Evolutionary conservation across 2,888 invertebrate species (phyloP).

Genomic region (Pammene aurita): DNA sequence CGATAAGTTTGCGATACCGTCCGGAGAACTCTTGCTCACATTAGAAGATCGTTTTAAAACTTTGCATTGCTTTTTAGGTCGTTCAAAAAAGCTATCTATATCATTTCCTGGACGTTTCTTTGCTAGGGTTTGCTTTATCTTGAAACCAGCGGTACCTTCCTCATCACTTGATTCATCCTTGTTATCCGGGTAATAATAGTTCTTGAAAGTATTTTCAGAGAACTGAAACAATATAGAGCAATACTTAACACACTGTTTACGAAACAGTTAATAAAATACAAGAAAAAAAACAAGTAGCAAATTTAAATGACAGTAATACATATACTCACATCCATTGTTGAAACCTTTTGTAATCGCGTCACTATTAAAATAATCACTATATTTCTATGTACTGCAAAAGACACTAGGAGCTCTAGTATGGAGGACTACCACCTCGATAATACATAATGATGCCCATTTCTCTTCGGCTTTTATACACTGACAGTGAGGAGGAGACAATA

Average conservation of each 20-base stretch:
- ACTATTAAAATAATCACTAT: no score
- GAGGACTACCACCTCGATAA: no score
- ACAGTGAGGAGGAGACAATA: not conserved
- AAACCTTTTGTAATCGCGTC: no score
- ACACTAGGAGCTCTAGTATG: no score
- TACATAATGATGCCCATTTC: no score
- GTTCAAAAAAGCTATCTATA: not conserved
- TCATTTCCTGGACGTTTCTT: not conserved
- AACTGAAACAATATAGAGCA: not conserved
- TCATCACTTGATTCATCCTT: not conserved
- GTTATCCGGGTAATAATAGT: constrained; percentile 1
- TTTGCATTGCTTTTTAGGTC: not conserved
- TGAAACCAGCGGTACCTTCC: not conserved
- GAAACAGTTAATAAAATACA: no score
- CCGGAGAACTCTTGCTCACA: not conserved
- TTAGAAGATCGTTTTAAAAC: not conserved
- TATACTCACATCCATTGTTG: no score
- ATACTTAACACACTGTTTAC: not conserved
- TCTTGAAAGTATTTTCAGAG: constrained; percentile 12
- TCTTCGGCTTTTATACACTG: no score
- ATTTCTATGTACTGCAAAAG: no score
- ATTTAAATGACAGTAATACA: no score
- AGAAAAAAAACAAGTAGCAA: no score
- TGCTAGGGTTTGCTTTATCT: constrained; percentile 2
- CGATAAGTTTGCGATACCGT: not conserved